These are phyloP conservation scores for Halyomorpha halys DNA, from an alignment of 1,140 invertebrate species.

Conservation along the genomic window DNA sequence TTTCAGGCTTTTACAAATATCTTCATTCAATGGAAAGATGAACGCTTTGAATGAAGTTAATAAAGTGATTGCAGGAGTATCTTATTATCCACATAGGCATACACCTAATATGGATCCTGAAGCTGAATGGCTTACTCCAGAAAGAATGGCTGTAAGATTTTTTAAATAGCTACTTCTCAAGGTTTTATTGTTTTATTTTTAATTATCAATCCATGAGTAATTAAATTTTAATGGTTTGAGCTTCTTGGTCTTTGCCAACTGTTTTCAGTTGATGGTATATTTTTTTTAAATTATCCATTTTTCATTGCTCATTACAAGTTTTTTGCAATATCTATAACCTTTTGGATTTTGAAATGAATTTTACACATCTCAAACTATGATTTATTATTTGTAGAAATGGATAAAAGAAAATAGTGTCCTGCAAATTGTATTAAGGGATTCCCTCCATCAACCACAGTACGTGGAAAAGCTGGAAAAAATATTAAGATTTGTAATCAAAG, in stretches of 20 bases:
- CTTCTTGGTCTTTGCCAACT: too few species aligned
- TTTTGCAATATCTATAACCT: too few species aligned
- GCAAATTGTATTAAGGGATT: slow-evolving; percentile 89
- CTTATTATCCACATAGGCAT: slow-evolving; percentile 70
- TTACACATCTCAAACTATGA: too few species aligned
- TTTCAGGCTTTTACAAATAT: slow-evolving; percentile 80
- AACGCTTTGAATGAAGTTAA: slow-evolving; percentile 98
- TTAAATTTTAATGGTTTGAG: too few species aligned
- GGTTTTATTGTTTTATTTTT: too few species aligned
- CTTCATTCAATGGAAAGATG: slow-evolving; percentile 99
- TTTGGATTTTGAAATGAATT: too few species aligned
- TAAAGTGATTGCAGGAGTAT: slow-evolving; percentile 86
- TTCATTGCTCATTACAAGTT: too few species aligned
- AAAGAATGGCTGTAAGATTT: slow-evolving; percentile 77
- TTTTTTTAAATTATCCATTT: too few species aligned
- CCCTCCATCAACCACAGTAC: slow-evolving; percentile 93
- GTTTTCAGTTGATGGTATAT: too few species aligned
- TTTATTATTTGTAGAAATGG: slow-evolving; percentile 62
- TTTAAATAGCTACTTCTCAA: slow-evolving; percentile 3
- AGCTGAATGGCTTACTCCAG: slow-evolving; percentile 88
- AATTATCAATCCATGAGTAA: too few species aligned
- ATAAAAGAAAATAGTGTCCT: slow-evolving; percentile 92
- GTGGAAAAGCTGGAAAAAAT: slow-evolving; percentile 98
- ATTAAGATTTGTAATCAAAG: slow-evolving; percentile 91
- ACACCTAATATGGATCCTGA: slow-evolving; percentile 51